Evolutionary conservation across 2,797 vertebrate species (phyloP).

Genomic region (Paratrypauchen microcephalus): DNA sequence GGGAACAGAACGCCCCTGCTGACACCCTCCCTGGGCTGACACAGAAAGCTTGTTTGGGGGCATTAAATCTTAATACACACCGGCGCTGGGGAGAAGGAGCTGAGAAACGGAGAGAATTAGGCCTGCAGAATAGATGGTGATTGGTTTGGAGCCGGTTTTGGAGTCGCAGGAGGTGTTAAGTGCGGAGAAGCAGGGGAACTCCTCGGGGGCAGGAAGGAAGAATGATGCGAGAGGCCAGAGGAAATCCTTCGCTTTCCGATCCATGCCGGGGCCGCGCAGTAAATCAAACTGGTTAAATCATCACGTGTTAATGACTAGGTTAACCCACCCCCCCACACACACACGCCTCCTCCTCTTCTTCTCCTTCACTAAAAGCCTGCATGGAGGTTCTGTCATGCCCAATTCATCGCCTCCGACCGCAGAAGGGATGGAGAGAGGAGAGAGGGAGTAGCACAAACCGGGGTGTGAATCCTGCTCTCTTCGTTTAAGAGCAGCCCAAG

Average conservation of each 20-base stretch:
- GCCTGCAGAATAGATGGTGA: slow-evolving; percentile 31
- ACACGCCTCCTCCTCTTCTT: slow-evolving; percentile 29
- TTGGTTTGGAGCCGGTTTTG: slow-evolving; percentile 4
- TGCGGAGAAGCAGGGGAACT: slow-evolving; percentile 42
- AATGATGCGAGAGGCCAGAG: slow-evolving; percentile 44
- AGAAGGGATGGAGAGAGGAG: slow-evolving; percentile 30
- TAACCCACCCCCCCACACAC: slow-evolving; percentile 52
- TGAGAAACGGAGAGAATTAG: slow-evolving; percentile 46
- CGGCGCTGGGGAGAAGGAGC: slow-evolving; percentile 38
- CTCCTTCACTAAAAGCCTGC: slow-evolving; percentile 55
- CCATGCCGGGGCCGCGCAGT: slow-evolving; percentile 59
- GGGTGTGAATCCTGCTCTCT: slow-evolving; percentile 26
- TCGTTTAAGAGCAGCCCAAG: slow-evolving; percentile 35
- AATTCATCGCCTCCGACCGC: slow-evolving; percentile 58
- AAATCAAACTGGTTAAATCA: slow-evolving; percentile 72
- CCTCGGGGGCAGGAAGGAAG: slow-evolving; percentile 54
- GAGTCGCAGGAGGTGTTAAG: slow-evolving; percentile 22
- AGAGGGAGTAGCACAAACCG: slow-evolving; percentile 29
- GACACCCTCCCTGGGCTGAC: slow-evolving; percentile 67
- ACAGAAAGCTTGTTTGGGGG: slow-evolving; percentile 71
- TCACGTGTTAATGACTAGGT: slow-evolving; percentile 69
- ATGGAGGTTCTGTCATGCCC: slow-evolving; percentile 57
- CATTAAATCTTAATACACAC: slow-evolving; percentile 73
- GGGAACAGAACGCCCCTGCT: slow-evolving; percentile 61
- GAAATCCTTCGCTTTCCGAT: slow-evolving; percentile 58